Conservation (phyloP, 2,888 invertebrate species). For the Nemurella pictetii region DNA sequence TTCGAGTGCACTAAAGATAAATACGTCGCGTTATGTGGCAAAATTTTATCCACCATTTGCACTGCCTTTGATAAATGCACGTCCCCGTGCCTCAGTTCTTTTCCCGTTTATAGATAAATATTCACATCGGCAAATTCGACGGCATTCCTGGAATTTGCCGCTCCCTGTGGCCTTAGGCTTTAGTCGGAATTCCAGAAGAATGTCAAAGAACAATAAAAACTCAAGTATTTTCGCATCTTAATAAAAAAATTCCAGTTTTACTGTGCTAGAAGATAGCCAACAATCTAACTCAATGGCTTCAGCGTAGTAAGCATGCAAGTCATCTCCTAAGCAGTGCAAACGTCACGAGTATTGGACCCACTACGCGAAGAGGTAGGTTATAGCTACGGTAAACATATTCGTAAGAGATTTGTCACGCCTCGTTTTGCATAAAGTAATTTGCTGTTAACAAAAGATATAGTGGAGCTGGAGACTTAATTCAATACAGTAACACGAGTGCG, state of each 20-base stretch:
- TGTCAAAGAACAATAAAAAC: background rate
- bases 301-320: background rate
- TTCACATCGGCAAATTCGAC: background rate
- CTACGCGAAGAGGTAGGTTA: background rate
- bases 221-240: background rate
- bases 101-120: too few species aligned
- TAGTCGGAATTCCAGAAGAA: background rate
- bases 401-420: conserved; percentile 9
- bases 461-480: background rate
- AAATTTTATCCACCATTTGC: too few species aligned
- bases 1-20: too few species aligned
- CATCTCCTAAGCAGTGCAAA: background rate
- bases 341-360: too few species aligned
- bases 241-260: background rate
- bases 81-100: too few species aligned
- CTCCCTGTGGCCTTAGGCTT: background rate
- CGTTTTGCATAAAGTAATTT: conserved; percentile 10
- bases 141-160: background rate
- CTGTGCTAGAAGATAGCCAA: background rate
- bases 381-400: background rate
- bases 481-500: background rate
- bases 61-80: too few species aligned
- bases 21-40: too few species aligned
- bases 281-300: background rate
- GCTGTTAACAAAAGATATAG: background rate